Evolutionary conservation across 1,140 invertebrate species (phyloP), one percentile per base, ranked within the genome.

Genomic region (Varroa destructor): DNA sequence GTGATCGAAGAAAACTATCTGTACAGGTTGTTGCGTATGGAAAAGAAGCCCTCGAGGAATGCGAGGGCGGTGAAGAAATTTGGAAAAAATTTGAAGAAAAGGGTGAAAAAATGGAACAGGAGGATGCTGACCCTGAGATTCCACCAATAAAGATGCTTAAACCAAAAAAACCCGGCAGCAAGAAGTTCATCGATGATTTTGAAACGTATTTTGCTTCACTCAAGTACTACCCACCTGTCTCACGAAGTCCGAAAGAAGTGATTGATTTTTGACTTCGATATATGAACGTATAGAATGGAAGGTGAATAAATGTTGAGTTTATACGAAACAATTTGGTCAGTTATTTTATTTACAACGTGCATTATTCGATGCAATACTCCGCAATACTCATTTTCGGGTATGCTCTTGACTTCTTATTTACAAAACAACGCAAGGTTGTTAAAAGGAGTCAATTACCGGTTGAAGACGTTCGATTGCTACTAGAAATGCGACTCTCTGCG

Each of bases 131-230:
- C 4, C 14, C 37, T n/a, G 61, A 67, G 14, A 67, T 67, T 37
- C 61, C 61, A 1, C 61, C 61, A 40, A n/a, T 67, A 3, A 67
- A 8, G 37, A 67, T 67, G 12, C 61, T 67, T 2, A 40, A 43
- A 14, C 61, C 61, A 40, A 67, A 67, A 37, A 10, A 67, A 8
- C 14, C 61, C 2, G 46, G 46, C 14, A 37, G 37, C n/a, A 67
- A 67, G 61, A 67, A 25, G 40, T 67, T 67, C 37, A 67, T 67
- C 37, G 46, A 40, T 14, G 61, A 67, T 8, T 12, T 67, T n/a
- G 14, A 40, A 25, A 46, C 10, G 14, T 67, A 43, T 46, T 14
- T 2, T 43, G 37, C 1, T 4, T 14, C 12, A 3, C 37, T 67
- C 40, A 37, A 67, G 14, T 67, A 67, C 61, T 67, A 67, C 61